Conservation (phyloP, 1,140 invertebrate species). For the Callitettix versicolor region DNA sequence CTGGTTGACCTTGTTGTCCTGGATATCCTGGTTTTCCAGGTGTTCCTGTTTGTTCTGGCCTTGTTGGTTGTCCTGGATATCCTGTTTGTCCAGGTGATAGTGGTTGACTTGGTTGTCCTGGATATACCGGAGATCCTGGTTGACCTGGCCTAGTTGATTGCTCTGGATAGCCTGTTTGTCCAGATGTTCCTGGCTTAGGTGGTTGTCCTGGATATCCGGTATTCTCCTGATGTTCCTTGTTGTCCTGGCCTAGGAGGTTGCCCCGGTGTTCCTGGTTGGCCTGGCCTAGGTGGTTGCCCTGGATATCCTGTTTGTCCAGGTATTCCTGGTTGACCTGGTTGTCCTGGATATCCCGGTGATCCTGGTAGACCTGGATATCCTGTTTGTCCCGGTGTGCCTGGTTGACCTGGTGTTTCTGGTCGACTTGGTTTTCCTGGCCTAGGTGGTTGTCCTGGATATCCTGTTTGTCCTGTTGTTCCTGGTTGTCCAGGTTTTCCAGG, state of each 20-base stretch:
- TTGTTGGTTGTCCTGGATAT: conserved; percentile 16
- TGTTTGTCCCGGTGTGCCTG: conserved; percentile 27
- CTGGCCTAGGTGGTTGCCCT: conserved; percentile 20
- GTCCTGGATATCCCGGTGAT: conserved; percentile 12
- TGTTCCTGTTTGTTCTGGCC: conserved; percentile 21
- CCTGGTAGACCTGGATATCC: conserved; percentile 23
- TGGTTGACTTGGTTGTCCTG: conserved; percentile 20
- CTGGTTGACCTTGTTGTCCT: conserved; percentile 19
- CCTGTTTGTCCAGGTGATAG: conserved; percentile 22
- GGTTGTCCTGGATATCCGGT: conserved; percentile 7
- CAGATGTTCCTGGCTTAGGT: conserved; percentile 15
- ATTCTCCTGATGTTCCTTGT: conserved; percentile 21
- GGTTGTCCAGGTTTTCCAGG: conserved; percentile 22
- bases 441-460: conserved; percentile 16
- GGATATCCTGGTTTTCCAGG: conserved; percentile 25
- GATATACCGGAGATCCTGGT: conserved; percentile 16
- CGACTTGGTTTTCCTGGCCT: conserved; percentile 25
- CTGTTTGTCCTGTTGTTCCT: conserved; percentile 14
- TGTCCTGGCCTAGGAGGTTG: conserved; percentile 10
- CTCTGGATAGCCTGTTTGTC: conserved; percentile 20
- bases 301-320: conserved; percentile 22
- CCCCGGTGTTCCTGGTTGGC: conserved; percentile 1
- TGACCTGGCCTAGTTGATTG: too few species aligned
- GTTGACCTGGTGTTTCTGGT: conserved; percentile 25
- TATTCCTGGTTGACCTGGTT: conserved; percentile 19